Evolutionary conservation across 1,140 invertebrate species (phyloP).

Genomic region (Drosophila bocki): DNA sequence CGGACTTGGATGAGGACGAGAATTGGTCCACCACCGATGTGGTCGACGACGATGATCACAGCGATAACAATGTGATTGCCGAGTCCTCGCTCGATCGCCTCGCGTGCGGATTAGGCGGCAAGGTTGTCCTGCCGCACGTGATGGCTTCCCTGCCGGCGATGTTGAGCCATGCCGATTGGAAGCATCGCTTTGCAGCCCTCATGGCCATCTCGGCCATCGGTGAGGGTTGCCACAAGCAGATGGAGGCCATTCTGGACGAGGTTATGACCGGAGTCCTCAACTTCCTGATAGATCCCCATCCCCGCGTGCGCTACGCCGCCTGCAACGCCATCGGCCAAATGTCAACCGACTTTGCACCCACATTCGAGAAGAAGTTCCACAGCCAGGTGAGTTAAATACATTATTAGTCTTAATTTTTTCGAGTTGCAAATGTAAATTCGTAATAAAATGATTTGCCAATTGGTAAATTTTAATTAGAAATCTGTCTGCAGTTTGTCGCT

Average conservation of each 20-base stretch:
- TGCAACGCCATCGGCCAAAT: conserved; percentile 99
- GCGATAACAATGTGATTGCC: conserved; percentile 96
- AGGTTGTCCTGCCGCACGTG: conserved; percentile 96
- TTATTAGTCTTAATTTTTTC: background rate
- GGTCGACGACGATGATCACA: conserved; percentile 94
- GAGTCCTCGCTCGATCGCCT: conserved; percentile 98
- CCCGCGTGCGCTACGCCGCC: conserved; percentile 91
- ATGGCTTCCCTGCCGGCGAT: conserved; percentile 94
- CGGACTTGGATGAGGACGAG: conserved; percentile 92
- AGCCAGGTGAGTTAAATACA: conserved; percentile 86
- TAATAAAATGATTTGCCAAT: background rate
- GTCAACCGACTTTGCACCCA: conserved; percentile 98
- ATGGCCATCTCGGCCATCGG: conserved; percentile 99
- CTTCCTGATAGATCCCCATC: conserved; percentile 92
- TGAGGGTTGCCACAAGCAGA: conserved; percentile 99
- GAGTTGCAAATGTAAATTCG: background rate
- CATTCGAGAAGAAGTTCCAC: conserved; percentile 99
- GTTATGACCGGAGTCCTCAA: conserved; percentile 96
- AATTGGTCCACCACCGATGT: conserved; percentile 93
- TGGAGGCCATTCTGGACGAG: conserved; percentile 96
- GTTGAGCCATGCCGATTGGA: conserved; percentile 94
- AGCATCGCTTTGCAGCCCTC: conserved; percentile 96
- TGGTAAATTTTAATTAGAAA: background rate
- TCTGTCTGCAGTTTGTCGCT: conserved; percentile 4
- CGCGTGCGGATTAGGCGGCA: conserved; percentile 97